Conservation (phyloP, 2,888 invertebrate genomes). For the Athripsodes cinereus region DNA sequence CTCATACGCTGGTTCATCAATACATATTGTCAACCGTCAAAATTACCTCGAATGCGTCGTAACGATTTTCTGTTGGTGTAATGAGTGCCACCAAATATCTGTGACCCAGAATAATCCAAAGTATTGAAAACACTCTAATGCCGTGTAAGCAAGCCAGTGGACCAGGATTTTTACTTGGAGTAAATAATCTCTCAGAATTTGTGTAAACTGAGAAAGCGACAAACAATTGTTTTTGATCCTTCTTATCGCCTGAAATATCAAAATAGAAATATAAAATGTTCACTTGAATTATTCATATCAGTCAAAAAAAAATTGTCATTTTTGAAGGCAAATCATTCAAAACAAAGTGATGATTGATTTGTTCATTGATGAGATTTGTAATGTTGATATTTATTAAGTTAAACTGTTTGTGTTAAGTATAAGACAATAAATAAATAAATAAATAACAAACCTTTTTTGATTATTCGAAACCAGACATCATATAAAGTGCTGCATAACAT, state of each 20-base stretch:
- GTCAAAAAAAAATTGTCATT: no score
- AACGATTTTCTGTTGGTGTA: neutral
- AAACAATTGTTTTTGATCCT: neutral
- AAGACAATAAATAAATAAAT: neutral
- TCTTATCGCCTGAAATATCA: neutral
- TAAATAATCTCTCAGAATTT: constrained; percentile 8
- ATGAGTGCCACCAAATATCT: constrained; percentile 1
- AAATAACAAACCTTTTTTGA: neutral
- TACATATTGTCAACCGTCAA: no score
- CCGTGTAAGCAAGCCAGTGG: constrained; percentile 23
- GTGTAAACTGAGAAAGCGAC: constrained; percentile 14
- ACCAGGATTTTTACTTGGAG: constrained; percentile 7
- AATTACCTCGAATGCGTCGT: neutral
- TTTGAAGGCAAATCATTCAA: no score
- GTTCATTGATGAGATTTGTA: no score
- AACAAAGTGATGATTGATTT: no score
- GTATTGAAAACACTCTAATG: constrained; percentile 23
- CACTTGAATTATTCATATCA: no score
- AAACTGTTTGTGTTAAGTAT: no score
- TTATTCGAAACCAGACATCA: neutral
- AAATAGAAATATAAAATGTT: no score
- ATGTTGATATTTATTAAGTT: no score
- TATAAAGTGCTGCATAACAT: neutral
- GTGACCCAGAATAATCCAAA: constrained; percentile 25
- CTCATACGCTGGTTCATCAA: no score